phyloP scores from a whole-genome alignment of 2,888 invertebrate species.

The Troides oblongomaculatus region DNA sequence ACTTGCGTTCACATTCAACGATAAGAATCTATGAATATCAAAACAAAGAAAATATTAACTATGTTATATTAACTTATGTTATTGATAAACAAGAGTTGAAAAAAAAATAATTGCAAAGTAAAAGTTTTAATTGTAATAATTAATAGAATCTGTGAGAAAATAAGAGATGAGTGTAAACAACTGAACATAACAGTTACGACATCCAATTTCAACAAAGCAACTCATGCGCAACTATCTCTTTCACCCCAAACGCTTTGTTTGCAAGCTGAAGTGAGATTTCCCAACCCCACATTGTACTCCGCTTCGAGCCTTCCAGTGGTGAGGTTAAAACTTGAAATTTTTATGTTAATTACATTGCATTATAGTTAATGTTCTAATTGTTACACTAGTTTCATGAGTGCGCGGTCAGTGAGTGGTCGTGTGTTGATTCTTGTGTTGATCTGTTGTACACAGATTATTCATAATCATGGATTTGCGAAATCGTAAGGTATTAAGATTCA shows the following conservation, averaged over 20 bases:
- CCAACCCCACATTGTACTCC: slow-evolving; percentile 55
- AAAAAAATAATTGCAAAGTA: not conserved
- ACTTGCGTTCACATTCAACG: too few relatives aligned
- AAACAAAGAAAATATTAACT: too few relatives aligned
- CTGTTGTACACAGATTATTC: slow-evolving; percentile 28
- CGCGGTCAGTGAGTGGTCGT: slow-evolving; percentile 66
- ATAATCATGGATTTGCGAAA: slow-evolving; percentile 68
- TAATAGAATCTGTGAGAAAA: slow-evolving; percentile 24
- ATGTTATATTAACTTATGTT: too few relatives aligned
- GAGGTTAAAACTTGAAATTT: slow-evolving; percentile 76
- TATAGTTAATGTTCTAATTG: slow-evolving; percentile 64
- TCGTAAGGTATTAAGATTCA: slow-evolving; percentile 57
- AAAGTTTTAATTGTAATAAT: slow-evolving; percentile 26
- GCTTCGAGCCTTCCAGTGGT: slow-evolving; percentile 60
- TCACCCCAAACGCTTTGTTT: slow-evolving; percentile 45
- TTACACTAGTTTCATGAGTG: slow-evolving; percentile 62
- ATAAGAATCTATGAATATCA: too few relatives aligned
- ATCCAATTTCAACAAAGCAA: slow-evolving; percentile 54
- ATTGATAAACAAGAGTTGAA: not conserved
- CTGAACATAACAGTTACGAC: slow-evolving; percentile 49
- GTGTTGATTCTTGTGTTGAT: slow-evolving; percentile 40
- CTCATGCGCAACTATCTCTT: slow-evolving; percentile 47
- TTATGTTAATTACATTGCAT: slow-evolving; percentile 76
- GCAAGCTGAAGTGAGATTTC: slow-evolving; percentile 56
- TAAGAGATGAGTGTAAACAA: slow-evolving; percentile 21